Base-by-base conservation (phyloP, 1,140 invertebrate genomes). In the Campoletis sonorensis region DNA sequence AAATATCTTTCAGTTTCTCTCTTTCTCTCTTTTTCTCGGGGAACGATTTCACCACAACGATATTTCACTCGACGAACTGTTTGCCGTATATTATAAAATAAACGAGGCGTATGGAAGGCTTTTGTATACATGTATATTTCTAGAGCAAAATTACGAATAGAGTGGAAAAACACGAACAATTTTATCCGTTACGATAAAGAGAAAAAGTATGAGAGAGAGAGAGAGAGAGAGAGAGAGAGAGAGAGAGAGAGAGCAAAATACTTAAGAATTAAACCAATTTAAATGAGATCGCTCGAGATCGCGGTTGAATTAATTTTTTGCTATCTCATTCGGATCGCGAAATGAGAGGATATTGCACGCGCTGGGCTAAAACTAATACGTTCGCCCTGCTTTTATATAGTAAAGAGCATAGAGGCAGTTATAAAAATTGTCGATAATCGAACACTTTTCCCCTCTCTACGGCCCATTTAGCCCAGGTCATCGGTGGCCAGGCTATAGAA, bases 301-400 rank as follows among this genome's bases (percentile, higher is more conserved):
- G 54, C 58, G 76, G 33, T 64, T 67, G 76, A 78, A 78, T 78
- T 67, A 78, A 78, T 78, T 78, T 78, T 78, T 78, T 78, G 58
- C 37, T 78, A 78, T 78, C 76, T 67, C 33, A 78, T 78, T 45
- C 58, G 76, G 37, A 78, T 78, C 54, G 54, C 76, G 33, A 33
- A 64, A 33, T 64, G 15, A 18, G 61, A 64, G 61, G 76, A 51
- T 45, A 40, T 40, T 67, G 27, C 27, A 33, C 27, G 13, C 67
- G 67, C 30, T 70, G 61, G 61, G n/a, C n/a, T 70, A 33, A 70
- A n/a, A 27, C 51, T 51, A 77, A 54, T 40, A 78, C 58, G 76
- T 64, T 78, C 58, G 18, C 61, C 58, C 61, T 37, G 58, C 30
- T 70, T 70, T 70, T 33, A 33, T 64, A 78, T 40, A 33, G 76